Percentiles rank a stretch among this genome's conserved stretches.
Evolutionary conservation across 2,888 invertebrate species (phyloP).

Genomic region (Formica aserva): DNA sequence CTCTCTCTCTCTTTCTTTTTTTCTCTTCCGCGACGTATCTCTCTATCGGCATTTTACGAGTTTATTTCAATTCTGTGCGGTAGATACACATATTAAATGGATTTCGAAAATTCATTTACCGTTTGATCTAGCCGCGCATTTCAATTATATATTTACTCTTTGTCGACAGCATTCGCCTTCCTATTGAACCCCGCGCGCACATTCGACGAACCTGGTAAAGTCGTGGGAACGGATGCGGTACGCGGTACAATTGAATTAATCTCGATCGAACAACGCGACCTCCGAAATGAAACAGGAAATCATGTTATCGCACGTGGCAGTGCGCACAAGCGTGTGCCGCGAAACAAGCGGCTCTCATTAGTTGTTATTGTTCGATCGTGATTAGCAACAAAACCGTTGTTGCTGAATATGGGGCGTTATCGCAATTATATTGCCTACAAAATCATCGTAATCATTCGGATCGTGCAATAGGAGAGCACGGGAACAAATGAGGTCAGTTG

Average conservation of each 20-base stretch:
- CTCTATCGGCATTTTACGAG: conserved; percentile 32
- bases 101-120: conserved; percentile 74
- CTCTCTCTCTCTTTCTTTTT: not conserved
- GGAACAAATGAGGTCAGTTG: not conserved
- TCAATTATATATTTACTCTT: conserved; percentile 75
- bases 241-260: conserved; percentile 74
- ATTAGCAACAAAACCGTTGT: conserved; percentile 48
- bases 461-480: too few relatives aligned
- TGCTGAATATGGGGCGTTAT: conserved; percentile 46
- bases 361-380: conserved; percentile 62
- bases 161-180: conserved; percentile 58
- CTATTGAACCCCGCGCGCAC: conserved; percentile 38
- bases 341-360: conserved; percentile 68
- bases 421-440: conserved; percentile 40
- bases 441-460: conserved; percentile 24
- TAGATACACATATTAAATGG: conserved; percentile 66
- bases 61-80: conserved; percentile 68
- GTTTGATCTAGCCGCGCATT: conserved; percentile 68
- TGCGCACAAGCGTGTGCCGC: conserved; percentile 56
- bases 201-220: conserved; percentile 60
- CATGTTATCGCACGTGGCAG: conserved; percentile 66
- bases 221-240: conserved; percentile 69
- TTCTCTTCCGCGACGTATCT: not conserved
- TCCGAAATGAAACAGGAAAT: conserved; percentile 73
- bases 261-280: conserved; percentile 72